phyloP scores from a whole-genome alignment of 2,797 vertebrate species.

The Coregonus ussuriensis region DNA sequence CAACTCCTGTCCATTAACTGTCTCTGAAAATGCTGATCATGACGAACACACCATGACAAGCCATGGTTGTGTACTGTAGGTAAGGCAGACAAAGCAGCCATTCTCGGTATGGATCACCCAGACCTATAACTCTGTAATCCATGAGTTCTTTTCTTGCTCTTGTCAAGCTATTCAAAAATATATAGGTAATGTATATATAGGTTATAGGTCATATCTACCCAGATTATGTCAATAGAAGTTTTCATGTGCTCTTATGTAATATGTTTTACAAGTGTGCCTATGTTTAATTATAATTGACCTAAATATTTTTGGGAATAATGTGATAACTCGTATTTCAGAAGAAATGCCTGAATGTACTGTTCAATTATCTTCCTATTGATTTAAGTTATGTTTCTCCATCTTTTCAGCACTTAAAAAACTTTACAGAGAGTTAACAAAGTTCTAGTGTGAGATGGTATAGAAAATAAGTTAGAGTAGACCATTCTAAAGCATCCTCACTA shows the following conservation, averaged over 20 bases:
- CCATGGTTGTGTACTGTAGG: slow-evolving; percentile 23
- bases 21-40: slow-evolving; percentile 48
- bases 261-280: not conserved
- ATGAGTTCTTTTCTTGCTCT: not conserved
- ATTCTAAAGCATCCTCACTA: not conserved
- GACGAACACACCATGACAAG: slow-evolving; percentile 34
- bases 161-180: not conserved
- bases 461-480: not conserved
- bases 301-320: not conserved
- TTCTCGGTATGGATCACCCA: not conserved
- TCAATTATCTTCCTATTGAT: not conserved
- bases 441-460: not conserved
- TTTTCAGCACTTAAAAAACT: not conserved
- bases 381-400: not conserved
- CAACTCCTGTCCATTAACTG: slow-evolving; percentile 29
- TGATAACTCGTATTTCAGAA: not conserved
- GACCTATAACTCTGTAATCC: not conserved
- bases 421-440: not conserved
- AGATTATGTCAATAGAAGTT: too few species aligned
- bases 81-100: slow-evolving; percentile 16
- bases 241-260: not conserved
- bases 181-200: not conserved
- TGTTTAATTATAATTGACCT: not conserved
- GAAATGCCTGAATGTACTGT: too few species aligned
- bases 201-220: too few species aligned